A percentile compares a stretch with the other conserved stretches of the same genome.
These are phyloP conservation scores for Caenorhabditis inopinata DNA, from an alignment of 1,140 invertebrate species.

Conservation along the genomic window DNA sequence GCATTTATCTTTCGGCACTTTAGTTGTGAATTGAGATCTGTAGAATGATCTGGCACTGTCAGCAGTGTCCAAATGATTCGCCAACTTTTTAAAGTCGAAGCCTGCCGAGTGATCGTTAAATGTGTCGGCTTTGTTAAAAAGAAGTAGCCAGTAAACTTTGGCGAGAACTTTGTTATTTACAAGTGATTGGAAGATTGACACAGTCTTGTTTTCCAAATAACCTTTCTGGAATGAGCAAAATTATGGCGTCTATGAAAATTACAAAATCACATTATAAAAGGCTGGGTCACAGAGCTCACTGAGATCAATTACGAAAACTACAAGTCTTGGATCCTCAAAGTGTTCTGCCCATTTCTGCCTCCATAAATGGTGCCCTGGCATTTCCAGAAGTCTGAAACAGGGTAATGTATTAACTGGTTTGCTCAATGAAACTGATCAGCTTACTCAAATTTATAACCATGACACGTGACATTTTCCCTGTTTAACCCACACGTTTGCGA, in stretches of 20 bases:
- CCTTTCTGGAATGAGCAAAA: constrained; percentile 15
- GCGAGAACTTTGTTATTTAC: not conserved
- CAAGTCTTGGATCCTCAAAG: not conserved
- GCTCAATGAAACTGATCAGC: not conserved
- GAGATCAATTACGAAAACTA: not conserved
- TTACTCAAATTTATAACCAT: constrained; percentile 1
- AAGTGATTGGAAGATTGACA: not conserved
- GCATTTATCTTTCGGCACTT: not conserved
- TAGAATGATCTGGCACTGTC: not conserved
- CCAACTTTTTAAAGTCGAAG: not conserved
- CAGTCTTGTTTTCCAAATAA: not conserved
- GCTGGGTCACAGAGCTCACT: not conserved
- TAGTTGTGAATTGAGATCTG: not conserved
- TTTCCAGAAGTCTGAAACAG: not conserved
- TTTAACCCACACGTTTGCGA: not conserved
- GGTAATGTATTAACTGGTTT: too few species aligned
- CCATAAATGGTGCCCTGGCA: constrained; percentile 12
- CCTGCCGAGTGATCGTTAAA: constrained; percentile 17
- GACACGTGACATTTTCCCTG: not conserved
- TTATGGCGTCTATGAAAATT: too few species aligned
- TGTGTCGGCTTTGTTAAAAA: constrained; percentile 1
- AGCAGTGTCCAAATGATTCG: constrained; percentile 4
- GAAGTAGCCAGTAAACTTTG: not conserved
- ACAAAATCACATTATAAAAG: not conserved
- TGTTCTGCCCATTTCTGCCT: not conserved